Evolutionary conservation across 2,797 vertebrate species (phyloP).

Genomic region (Gallinago solitaria): DNA sequence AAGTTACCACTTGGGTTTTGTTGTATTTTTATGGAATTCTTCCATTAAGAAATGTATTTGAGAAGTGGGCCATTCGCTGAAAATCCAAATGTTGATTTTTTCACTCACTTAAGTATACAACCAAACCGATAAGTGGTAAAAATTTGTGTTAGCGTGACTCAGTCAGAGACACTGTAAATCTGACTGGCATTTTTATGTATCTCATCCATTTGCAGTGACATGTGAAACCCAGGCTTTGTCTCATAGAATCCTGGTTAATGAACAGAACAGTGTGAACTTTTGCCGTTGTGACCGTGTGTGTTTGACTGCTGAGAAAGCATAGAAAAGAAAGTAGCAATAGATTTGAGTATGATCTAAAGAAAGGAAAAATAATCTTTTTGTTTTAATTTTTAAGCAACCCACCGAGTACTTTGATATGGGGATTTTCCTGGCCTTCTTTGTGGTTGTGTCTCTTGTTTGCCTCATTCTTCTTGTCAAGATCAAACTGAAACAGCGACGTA

Average conservation of each 20-base stretch:
- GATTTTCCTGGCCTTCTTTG: slow-evolving; percentile 98
- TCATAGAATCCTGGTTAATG: neutral
- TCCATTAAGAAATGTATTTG: neutral
- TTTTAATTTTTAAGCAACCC: slow-evolving; percentile 85
- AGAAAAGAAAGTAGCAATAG: neutral
- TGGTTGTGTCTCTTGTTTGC: slow-evolving; percentile 96
- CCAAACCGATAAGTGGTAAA: neutral
- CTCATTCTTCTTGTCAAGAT: slow-evolving; percentile 98
- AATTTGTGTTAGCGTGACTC: neutral
- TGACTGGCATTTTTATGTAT: slow-evolving; percentile 37
- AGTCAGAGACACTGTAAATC: slow-evolving; percentile 28
- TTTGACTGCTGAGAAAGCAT: neutral
- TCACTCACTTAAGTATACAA: neutral
- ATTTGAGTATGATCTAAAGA: neutral
- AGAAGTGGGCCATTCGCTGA: neutral
- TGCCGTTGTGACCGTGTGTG: neutral
- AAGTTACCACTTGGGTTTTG: neutral
- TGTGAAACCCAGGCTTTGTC: neutral
- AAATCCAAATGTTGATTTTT: neutral
- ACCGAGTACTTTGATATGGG: slow-evolving; percentile 99
- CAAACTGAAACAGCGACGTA: slow-evolving; percentile 96
- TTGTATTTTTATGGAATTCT: neutral
- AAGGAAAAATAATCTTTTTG: neutral
- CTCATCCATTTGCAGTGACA: neutral
- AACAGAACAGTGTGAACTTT: neutral